phyloP scores from a whole-genome alignment of 1,140 invertebrate species.

The Sminthurinus signatus region DNA sequence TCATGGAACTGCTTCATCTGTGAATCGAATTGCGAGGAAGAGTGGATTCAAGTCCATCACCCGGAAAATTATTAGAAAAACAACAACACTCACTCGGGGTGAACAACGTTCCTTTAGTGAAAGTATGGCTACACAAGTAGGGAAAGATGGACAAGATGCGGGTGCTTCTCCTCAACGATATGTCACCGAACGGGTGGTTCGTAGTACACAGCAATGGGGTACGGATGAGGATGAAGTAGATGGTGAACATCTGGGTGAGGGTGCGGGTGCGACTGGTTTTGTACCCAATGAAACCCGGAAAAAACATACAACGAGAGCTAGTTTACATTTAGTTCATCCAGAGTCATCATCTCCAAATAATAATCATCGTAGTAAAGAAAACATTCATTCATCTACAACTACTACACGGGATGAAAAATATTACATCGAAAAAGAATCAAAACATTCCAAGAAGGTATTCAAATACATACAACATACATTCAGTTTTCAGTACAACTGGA shows the following conservation, averaged over 20 bases:
- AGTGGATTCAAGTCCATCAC: constrained; percentile 63
- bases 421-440: too few species aligned
- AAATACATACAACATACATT: too few species aligned
- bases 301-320: constrained; percentile 9
- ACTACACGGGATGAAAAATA: too few species aligned
- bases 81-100: constrained; percentile 78
- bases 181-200: constrained; percentile 35
- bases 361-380: too few species aligned
- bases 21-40: constrained; percentile 62
- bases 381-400: too few species aligned
- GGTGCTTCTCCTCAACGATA: constrained; percentile 17
- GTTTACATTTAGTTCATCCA: neutral
- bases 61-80: constrained; percentile 78
- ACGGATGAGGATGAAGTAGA: constrained; percentile 42
- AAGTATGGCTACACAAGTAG: constrained; percentile 52
- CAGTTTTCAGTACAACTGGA: too few species aligned
- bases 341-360: neutral
- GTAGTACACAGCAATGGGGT: constrained; percentile 37
- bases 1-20: constrained; percentile 54
- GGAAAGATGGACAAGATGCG: constrained; percentile 40
- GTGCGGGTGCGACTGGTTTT: neutral
- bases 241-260: constrained; percentile 42
- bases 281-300: too few species aligned
- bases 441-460: too few species aligned
- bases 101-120: constrained; percentile 70